Evolutionary conservation across 2,797 vertebrate species (phyloP).

Genomic region (Sebastes dallii): DNA sequence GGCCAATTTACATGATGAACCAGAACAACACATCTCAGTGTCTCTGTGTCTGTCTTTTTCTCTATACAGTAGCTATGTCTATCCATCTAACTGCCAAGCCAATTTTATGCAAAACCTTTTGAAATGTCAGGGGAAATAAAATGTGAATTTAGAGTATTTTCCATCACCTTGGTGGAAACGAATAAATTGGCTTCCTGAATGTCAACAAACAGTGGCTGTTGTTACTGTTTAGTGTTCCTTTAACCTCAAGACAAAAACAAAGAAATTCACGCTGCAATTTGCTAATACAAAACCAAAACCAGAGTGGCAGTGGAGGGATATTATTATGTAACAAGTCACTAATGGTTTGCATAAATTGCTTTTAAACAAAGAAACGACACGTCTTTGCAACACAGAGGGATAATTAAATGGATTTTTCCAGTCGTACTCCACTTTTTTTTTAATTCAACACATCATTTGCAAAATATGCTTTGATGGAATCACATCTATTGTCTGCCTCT

Average conservation of each 20-base stretch:
- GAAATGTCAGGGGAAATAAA: conserved; percentile 53
- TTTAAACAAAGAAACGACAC: conserved; percentile 4
- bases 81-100: conserved; percentile 15
- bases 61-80: background rate
- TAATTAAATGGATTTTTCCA: conserved; percentile 7
- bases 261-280: background rate
- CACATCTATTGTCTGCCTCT: conserved; percentile 24
- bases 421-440: background rate
- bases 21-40: background rate
- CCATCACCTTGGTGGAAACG: conserved; percentile 12
- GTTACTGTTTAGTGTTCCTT: conserved; percentile 11
- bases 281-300: background rate
- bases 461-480: conserved; percentile 21
- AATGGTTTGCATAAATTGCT: background rate
- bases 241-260: conserved; percentile 33
- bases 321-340: background rate
- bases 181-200: conserved; percentile 54
- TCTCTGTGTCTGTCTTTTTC: background rate
- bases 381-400: background rate
- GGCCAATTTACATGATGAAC: conserved; percentile 4
- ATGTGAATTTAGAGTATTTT: conserved; percentile 33
- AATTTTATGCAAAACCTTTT: conserved; percentile 32
- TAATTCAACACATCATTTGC: conserved; percentile 1
- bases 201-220: conserved; percentile 35
- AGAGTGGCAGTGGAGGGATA: background rate